Percentiles rank a stretch among this genome's conserved stretches.
These are phyloP conservation scores for Andrena marginata DNA, from an alignment of 2,888 invertebrate species.

Conservation along the genomic window DNA sequence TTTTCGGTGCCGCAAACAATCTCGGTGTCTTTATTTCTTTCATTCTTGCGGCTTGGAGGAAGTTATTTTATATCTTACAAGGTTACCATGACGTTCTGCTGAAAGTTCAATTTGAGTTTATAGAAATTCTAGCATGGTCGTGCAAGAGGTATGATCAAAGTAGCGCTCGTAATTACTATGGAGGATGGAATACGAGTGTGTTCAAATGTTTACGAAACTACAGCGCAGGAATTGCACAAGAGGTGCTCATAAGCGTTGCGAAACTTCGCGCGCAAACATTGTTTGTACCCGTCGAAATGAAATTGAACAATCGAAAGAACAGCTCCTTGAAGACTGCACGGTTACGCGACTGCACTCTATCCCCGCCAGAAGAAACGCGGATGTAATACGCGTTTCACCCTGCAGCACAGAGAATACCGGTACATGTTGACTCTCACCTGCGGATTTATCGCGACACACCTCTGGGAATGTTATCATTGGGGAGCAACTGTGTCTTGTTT, in stretches of 20 bases:
- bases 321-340: neutral
- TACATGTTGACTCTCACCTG: conserved; percentile 63
- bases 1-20: neutral
- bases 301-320: conserved; percentile 4
- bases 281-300: neutral
- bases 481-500: conserved; percentile 65
- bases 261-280: neutral
- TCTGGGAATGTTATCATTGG: conserved; percentile 73
- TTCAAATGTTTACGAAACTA: no score
- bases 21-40: neutral
- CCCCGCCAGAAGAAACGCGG: conserved; percentile 10
- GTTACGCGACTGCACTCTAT: neutral
- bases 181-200: no score
- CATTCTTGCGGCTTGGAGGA: neutral
- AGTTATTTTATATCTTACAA: neutral
- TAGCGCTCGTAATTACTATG: no score
- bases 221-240: no score
- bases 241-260: no score
- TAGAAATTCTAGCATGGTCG: no score
- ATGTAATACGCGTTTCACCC: conserved; percentile 22
- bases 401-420: conserved; percentile 38
- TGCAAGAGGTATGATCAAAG: no score
- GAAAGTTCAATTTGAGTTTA: neutral
- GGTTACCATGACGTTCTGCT: neutral
- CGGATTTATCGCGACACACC: conserved; percentile 71